Base-by-base conservation (phyloP, 2,888 invertebrate species). In the Aelia acuminata region DNA sequence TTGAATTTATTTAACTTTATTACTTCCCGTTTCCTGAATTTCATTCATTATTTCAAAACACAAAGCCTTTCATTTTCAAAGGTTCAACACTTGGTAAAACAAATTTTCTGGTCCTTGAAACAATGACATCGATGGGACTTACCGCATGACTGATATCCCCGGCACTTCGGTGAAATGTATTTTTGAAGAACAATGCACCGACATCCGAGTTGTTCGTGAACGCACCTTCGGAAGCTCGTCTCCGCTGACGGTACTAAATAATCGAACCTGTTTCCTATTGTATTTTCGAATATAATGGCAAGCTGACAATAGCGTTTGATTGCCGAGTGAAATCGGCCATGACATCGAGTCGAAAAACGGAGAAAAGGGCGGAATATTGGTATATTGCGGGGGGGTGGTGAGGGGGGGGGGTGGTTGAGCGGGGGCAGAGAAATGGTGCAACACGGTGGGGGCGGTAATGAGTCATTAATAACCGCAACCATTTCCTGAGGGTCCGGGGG, bases 361-460 rank as follows among this genome's bases (percentile, higher is more conserved):
- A 80, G 43, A 80, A 80, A 47, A n/a, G 39, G 43, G n/a, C 39
- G 80, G 80, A 80, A 80, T 80, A 80, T 80, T 80, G 80, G 80
- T 80, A 22, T 22, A 47, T 39, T 80, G 43, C 35, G n/a, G 43
- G 39, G n/a, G n/a, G n/a, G n/a, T n/a, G n/a, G n/a, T n/a, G n/a
- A n/a, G n/a, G n/a, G n/a, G n/a, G n/a, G n/a, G n/a, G n/a, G n/a
- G n/a, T n/a, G n/a, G n/a, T n/a, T n/a, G n/a, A n/a, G 80, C 3
- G 80, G 88, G 13, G 88, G 86, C 15, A 39, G 47, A 80, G 88
- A 85, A 84, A 88, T 85, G 50, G 85, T 39, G 49, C 80, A 80
- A 85, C 84, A 85, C 85, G 80, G 63, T 86, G 26, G 35, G 70
- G 43, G 57, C 43, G 50, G 50, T 47, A 86, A 84, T 70, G 88